Base-by-base conservation (phyloP, 2,113 vertebrate genomes). In the Amia ocellicauda region DNA sequence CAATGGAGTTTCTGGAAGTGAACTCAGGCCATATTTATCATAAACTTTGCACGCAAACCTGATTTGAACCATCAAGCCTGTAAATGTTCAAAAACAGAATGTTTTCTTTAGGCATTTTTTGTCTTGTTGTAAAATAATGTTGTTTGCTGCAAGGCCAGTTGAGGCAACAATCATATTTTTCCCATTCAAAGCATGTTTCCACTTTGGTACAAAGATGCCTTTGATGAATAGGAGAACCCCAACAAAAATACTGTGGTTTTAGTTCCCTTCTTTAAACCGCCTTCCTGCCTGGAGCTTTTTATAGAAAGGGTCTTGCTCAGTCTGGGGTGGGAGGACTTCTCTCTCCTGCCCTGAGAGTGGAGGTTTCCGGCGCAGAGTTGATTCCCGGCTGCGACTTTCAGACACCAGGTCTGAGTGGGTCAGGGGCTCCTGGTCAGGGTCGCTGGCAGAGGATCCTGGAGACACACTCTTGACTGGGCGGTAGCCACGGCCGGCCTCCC, bases 281-380 rank as follows among this genome's bases (percentile, higher is more conserved):
- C 88, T 74, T 2, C 81, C 71, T 0, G 79, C 81, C 23, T 93
- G 93, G 74, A 94, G 75, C 64, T 93, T 93, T 77, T 88, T 91
- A 58, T 92, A 96, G 72, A 91, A 95, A 72, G 83, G 83, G 7
- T 95, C 94, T 0, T 89, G 85, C 17, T 94, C 92, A 0, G 61
- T 71, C 55, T 91, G 84, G 63, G 71, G 70, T 63, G 1, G 50
- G 50, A 10, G 68, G 26, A 0, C 47, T 27, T 70, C 89, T 71
- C 64, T 75, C 41, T 90, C 87, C 20, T 87, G 51, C 0, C 83
- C 84, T 3, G 86, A 81, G 0, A 74, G 53, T 3, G 85, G 81
- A 0, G 80, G 86, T 62, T 95, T 93, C 68, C 93, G 88, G 19
- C 93, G 75, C 68, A 94, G 85, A 0, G 93, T 96, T 9, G 89